Evolutionary conservation across 2,888 invertebrate genomes (phyloP).

Genomic region (Hirtodrosophila cameraria): DNA sequence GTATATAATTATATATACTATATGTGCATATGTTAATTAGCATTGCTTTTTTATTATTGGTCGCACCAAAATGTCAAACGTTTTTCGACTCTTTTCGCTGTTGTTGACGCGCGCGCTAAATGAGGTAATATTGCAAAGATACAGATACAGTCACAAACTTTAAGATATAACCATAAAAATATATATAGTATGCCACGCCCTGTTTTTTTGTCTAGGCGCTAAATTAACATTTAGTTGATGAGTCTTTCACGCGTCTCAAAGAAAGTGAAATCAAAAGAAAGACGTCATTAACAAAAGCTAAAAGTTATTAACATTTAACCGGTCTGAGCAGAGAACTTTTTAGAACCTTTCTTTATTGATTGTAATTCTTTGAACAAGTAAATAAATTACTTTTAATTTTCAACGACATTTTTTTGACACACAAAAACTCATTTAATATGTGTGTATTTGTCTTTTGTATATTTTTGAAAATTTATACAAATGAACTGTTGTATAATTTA

Average conservation of each 20-base stretch:
- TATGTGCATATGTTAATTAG: conserved; percentile 73
- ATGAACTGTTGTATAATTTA: conserved; percentile 64
- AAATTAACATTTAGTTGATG: conserved; percentile 64
- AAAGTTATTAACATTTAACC: not conserved
- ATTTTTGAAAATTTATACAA: conserved; percentile 53
- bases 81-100: conserved; percentile 59
- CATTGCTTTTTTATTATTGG: conserved; percentile 74
- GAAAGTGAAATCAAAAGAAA: conserved; percentile 60
- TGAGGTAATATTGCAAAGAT: conserved; percentile 67
- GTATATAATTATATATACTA: conserved; percentile 42
- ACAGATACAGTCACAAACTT: conserved; percentile 18
- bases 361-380: not conserved
- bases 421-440: conserved; percentile 17
- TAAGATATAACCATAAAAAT: conserved; percentile 1
- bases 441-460: conserved; percentile 23
- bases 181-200: conserved; percentile 45
- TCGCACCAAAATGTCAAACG: conserved; percentile 78
- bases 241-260: conserved; percentile 49
- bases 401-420: conserved; percentile 8
- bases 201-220: conserved; percentile 41
- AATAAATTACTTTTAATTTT: not conserved
- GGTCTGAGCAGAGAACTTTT: not conserved
- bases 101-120: conserved; percentile 51
- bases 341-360: not conserved
- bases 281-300: conserved; percentile 32